These are phyloP conservation scores for Dasyornis broadbenti DNA, from an alignment of 2,113 vertebrate species.

Conservation along the genomic window DNA sequence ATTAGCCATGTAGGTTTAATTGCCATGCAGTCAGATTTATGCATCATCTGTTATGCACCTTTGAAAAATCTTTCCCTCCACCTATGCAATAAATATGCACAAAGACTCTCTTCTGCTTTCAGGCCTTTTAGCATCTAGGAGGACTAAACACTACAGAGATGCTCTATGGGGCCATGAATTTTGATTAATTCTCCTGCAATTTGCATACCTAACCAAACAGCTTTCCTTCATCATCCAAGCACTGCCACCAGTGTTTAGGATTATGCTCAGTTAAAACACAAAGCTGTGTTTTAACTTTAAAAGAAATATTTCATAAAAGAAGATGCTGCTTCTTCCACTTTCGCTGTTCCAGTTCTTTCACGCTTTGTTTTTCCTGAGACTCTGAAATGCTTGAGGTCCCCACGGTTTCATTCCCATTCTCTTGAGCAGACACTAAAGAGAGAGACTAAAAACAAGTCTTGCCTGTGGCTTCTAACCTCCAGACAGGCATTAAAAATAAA, in stretches of 20 bases:
- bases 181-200: background rate
- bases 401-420: background rate
- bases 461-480: background rate
- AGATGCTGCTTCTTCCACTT: background rate
- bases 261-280: background rate
- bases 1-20: background rate
- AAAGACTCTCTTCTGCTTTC: background rate
- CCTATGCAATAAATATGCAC: background rate
- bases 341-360: background rate
- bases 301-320: background rate
- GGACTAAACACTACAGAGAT: background rate
- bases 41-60: background rate
- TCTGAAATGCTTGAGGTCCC: background rate
- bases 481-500: background rate
- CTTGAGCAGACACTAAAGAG: background rate
- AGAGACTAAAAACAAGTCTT: background rate
- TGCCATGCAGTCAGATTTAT: background rate
- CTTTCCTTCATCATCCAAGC: background rate
- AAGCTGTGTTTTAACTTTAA: background rate
- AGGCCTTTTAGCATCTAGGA: background rate
- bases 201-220: background rate
- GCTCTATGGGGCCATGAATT: background rate
- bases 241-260: background rate
- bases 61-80: background rate
- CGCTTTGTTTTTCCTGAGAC: background rate